Percentiles rank a stretch among this genome's conserved stretches.
Evolutionary conservation across 2,113 vertebrate species (phyloP).

Genomic region (Onychostoma macrolepis): DNA sequence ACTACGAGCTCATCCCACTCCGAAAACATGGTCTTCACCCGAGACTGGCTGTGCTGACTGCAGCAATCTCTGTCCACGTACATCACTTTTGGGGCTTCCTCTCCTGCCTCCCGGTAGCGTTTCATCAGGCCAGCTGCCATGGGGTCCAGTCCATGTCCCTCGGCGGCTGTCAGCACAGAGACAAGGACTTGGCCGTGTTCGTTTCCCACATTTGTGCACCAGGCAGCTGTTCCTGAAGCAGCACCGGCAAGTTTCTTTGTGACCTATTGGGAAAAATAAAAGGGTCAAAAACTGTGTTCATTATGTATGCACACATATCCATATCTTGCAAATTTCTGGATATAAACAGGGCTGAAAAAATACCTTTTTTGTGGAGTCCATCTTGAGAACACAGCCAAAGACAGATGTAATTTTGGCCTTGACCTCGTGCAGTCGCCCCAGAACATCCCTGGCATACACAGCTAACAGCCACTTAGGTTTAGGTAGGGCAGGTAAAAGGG

Average conservation of each 20-base stretch:
- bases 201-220: too few relatives aligned
- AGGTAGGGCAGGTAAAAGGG: neutral
- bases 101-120: too few relatives aligned
- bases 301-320: neutral
- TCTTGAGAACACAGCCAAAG: slow-evolving; percentile 29
- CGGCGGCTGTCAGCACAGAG: too few relatives aligned
- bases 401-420: slow-evolving; percentile 34
- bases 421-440: slow-evolving; percentile 38
- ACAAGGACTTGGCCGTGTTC: too few relatives aligned
- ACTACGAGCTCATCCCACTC: slow-evolving; percentile 27
- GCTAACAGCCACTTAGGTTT: slow-evolving; percentile 43
- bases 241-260: too few relatives aligned
- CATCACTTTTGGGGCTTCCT: too few relatives aligned
- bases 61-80: neutral
- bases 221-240: too few relatives aligned
- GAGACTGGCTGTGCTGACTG: neutral
- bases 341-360: neutral
- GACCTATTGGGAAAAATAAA: too few relatives aligned
- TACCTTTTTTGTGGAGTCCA: slow-evolving; percentile 45
- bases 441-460: slow-evolving; percentile 27
- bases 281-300: too few relatives aligned
- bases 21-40: neutral
- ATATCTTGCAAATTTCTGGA: neutral
- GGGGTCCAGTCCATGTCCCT: too few relatives aligned
- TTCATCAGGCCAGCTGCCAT: too few relatives aligned